Evolutionary conservation across 2,888 invertebrate species (phyloP), one percentile per base, ranked within the genome.

Genomic region (Epirrita christyi): DNA sequence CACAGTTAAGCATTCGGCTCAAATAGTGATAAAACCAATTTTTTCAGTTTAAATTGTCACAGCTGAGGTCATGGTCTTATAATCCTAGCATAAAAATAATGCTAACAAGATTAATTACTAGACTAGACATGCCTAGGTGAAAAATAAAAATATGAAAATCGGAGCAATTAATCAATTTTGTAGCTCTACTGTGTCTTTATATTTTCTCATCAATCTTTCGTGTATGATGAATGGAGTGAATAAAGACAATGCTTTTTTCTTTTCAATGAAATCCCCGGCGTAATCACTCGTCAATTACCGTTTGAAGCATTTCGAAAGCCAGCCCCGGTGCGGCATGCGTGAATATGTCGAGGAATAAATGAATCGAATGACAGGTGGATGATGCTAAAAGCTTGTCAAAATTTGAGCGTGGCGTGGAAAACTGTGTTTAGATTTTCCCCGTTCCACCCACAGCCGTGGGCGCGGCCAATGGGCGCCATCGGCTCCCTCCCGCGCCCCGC

Each of bases 351-450:
- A 15, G 63, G 64, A 72, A 73, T 80, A 81, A 67, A 84, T 82
- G 75, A 83, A 71, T 67, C 75, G 73, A 73, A 73, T 81, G 86
- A 88, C 85, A 85, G 75, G 73, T 66, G 78, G 73, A 79, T 83
- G 84, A 85, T 80, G 85, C 80, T 90, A 89, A 91, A 90, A 91
- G 90, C 88, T 88, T 91, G 89, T 85, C 78, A 79, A 80, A 84
- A 77, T 78, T 75, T 73, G 72, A 80, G 72, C 66, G 73, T 66
- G 68, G 57, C 55, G 67, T 63, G 83, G 83, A 86, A 89, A 88
- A 81, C 77, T 79, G 78, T 64, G 75, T 77, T 76, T 68, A 78
- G 75, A 75, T 83, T 87, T 88, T 83, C 83, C 80, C 75, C 80
- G 80, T 81, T 80, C 89, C 88, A 86, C 85, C 86, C 81, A 81